These are phyloP conservation scores for Microplitis demolitor DNA, from an alignment of 1,140 invertebrate genomes.

Conservation along the genomic window DNA sequence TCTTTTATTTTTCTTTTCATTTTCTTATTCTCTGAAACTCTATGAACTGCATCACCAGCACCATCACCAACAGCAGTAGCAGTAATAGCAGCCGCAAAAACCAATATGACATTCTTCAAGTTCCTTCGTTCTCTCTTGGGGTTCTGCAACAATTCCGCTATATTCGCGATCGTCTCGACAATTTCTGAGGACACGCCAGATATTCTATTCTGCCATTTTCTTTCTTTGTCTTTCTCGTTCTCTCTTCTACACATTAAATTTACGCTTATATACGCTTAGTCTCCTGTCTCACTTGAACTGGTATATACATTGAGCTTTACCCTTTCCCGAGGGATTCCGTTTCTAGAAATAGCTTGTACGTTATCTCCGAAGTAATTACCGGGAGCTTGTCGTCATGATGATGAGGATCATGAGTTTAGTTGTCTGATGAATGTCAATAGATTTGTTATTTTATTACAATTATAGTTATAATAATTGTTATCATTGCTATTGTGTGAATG, in stretches of 20 bases:
- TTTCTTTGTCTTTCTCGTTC: not conserved
- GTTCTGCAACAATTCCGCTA: conserved; percentile 7
- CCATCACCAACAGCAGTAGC: too few species aligned
- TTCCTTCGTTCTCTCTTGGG: not conserved
- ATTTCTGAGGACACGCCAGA: conserved; percentile 11
- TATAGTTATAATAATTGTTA: too few species aligned
- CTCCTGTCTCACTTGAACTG: too few species aligned
- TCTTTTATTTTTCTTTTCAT: not conserved
- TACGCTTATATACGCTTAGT: not conserved
- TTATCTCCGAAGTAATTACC: conserved; percentile 17
- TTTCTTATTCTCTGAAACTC: not conserved
- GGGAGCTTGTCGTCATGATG: not conserved
- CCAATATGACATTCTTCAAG: conserved; percentile 1
- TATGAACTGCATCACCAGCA: too few species aligned
- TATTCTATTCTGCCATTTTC: not conserved
- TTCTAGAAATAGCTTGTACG: conserved; percentile 8
- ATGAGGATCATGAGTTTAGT: not conserved
- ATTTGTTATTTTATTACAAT: too few species aligned
- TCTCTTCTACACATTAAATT: not conserved
- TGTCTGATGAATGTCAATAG: not conserved
- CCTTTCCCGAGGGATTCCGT: not conserved
- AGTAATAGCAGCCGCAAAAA: not conserved
- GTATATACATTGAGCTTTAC: too few species aligned
- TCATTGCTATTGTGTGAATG: too few species aligned
- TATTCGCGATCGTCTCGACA: not conserved